Evolutionary conservation across 2,113 vertebrate genomes (phyloP), one percentile per base, ranked within the genome.

Genomic region (Heptranchias perlo): DNA sequence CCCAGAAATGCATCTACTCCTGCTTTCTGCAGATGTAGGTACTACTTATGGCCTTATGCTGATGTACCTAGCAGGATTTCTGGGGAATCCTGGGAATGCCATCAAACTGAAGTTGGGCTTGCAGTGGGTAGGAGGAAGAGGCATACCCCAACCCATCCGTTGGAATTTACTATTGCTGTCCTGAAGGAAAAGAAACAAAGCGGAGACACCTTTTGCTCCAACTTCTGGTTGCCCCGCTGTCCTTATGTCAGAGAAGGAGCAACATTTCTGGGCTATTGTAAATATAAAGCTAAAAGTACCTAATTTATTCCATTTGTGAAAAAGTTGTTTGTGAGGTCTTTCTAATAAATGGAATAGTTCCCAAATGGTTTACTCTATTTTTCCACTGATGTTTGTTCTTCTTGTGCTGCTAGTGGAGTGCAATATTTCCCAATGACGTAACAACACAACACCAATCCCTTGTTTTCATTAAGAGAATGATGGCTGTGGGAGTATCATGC

Each of bases 401-500:
- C 49, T 69, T 69, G 47, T 49, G 0, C 94, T 47, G 13, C 76
- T 49, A 44, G 25, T 96, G 21, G 91, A 35, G 4, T 96, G 49
- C 54, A 5, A 0, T 94, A 39, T 82, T 96, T 96, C 23, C 78
- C 49, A 93, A 82, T 49, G 52, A 96, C 8, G 28, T 92, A 64
- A 95, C 96, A 96, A 96, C 35, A 95, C 73, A 11, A 52, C 76
- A 95, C 64, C 58, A 87, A 0, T 47, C 78, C 21, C 73, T 49
- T 39, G 11, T 62, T 94, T 93, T 96, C 78, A 62, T 96, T 44
- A 54, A 35, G 62, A 96, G 96, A 95, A 28, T 44, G 18, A 54
- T 1, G 28, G 8, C 96, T 94, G 61, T 58, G 73, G 52, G 8
- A 61, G 47, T 58, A 39, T 39, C 0, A 0, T 3, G 4, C 54